Base-by-base conservation (phyloP, 2,797 vertebrate genomes). In the Petrocephalus sullivani region DNA sequence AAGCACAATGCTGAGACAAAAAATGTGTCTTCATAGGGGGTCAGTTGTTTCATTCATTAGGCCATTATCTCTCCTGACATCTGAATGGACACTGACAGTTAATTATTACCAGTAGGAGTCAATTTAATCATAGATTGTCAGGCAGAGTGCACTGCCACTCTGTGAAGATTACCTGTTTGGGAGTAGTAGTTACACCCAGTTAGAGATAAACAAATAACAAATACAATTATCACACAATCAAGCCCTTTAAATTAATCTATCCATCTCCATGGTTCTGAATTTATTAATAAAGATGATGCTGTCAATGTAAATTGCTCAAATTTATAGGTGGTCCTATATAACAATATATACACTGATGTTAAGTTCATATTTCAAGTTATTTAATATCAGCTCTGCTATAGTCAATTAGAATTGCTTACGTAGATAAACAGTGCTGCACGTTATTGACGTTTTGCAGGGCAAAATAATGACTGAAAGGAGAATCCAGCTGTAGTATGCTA, bases 161-260 rank as follows among this genome's bases (percentile, higher is more conserved):
- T 81, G 71, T n/a, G 37, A 78, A 49, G 71, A 78, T 78, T 78
- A 78, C 71, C 14, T 78, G 75, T 21, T 81, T 81, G 41, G 75
- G 41, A 49, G 46, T 16, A 81, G 19, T 49, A 49, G 37, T 81
- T 21, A 81, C 37, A 10, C 54, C 83, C 54, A 56, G 14, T 56
- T 85, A 10, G 21, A 85, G 54, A 85, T 85, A 85, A 56, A 85
- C 53, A 56, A 12, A 85, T 16, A 85, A 56, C 23, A 57, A 7
- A 16, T 37, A 2, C 23, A 81, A 41, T 81, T 49, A 46, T 21
- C 1, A 41, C 41, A 49, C 75, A n/a, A 49, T 78, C 46, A 78
- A 78, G 14, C 37, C 33, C 37, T n/a, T 78, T 78, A 78, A 46
- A 49, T 46, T 41, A 78, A 46, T 33, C 37, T 49, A 37, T 78